A percentile compares a stretch with the other conserved stretches of the same genome.
Conservation (phyloP, 2,113 vertebrate genomes). For the Indicator indicator region DNA sequence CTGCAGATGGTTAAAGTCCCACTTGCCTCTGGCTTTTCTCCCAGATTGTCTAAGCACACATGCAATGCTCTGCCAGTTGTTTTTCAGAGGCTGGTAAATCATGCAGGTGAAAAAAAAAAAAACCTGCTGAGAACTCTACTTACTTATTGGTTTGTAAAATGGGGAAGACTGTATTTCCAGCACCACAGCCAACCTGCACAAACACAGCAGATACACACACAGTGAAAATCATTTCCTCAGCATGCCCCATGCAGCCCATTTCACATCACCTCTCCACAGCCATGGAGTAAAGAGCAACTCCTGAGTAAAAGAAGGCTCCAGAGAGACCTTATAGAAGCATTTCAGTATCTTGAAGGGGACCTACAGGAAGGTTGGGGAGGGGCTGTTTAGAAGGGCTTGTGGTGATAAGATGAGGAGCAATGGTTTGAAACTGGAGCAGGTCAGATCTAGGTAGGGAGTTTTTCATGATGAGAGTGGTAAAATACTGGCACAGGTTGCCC, state of each 20-base stretch:
- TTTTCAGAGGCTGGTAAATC: not conserved
- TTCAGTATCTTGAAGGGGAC: too few relatives aligned
- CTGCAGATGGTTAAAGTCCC: not conserved
- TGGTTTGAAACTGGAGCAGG: too few relatives aligned
- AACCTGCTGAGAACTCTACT: constrained; percentile 54
- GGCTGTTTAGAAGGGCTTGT: too few relatives aligned
- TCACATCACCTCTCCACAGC: not conserved
- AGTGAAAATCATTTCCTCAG: not conserved
- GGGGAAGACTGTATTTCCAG: constrained; percentile 97
- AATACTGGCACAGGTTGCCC: too few relatives aligned
- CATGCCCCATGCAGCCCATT: not conserved
- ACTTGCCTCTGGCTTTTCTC: not conserved
- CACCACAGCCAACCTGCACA: constrained; percentile 95
- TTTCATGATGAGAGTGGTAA: too few relatives aligned
- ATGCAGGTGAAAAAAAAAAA: not conserved
- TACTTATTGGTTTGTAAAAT: constrained; percentile 98
- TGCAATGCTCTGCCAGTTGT: not conserved
- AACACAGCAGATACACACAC: not conserved
- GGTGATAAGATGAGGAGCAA: too few relatives aligned
- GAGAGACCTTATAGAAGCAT: too few relatives aligned
- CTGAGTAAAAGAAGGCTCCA: not conserved
- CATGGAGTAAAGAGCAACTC: not conserved
- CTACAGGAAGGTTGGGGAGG: too few relatives aligned
- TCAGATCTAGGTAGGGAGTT: too few relatives aligned
- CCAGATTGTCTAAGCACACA: not conserved